Conservation (phyloP, 2,888 invertebrate genomes). For the Marronus borbonicus region DNA sequence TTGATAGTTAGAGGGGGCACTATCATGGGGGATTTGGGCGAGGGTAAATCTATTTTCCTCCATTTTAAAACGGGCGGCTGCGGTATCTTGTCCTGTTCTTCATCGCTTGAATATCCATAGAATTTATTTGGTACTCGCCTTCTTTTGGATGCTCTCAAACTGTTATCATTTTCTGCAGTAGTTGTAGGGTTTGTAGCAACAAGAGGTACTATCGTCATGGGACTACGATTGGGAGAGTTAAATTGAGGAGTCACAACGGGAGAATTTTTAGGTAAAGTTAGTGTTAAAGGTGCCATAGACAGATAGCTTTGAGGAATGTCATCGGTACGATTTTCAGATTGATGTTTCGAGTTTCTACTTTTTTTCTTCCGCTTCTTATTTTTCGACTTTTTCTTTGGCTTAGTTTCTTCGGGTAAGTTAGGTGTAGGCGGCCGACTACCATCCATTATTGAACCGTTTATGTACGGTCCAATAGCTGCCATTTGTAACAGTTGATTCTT, state of each 20-base stretch:
- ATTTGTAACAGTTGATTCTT: conserved; percentile 78
- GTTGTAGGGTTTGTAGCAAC: not conserved
- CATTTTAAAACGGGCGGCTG: conserved; percentile 80
- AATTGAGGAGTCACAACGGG: conserved; percentile 57
- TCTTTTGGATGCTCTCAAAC: conserved; percentile 82
- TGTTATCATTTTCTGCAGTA: conserved; percentile 75
- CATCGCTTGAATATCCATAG: conserved; percentile 91
- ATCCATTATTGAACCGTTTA: conserved; percentile 75
- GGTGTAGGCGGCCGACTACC: conserved; percentile 79
- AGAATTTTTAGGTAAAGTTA: conserved; percentile 64
- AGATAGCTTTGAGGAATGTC: conserved; percentile 54
- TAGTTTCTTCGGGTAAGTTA: conserved; percentile 72
- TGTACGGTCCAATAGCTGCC: conserved; percentile 77
- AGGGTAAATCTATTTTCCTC: conserved; percentile 81
- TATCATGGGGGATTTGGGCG: conserved; percentile 65
- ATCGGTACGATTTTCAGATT: conserved; percentile 45
- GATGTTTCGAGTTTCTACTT: conserved; percentile 54
- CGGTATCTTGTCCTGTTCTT: conserved; percentile 76
- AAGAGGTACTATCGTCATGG: conserved; percentile 64
- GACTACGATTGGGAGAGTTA: conserved; percentile 47
- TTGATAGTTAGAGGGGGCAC: conserved; percentile 68
- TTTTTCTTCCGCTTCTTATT: conserved; percentile 68
- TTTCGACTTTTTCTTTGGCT: conserved; percentile 79
- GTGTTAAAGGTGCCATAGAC: conserved; percentile 64
- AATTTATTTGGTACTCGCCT: conserved; percentile 88